Conservation (phyloP, 2,888 invertebrate species). For the Chaitophorus viminalis region DNA sequence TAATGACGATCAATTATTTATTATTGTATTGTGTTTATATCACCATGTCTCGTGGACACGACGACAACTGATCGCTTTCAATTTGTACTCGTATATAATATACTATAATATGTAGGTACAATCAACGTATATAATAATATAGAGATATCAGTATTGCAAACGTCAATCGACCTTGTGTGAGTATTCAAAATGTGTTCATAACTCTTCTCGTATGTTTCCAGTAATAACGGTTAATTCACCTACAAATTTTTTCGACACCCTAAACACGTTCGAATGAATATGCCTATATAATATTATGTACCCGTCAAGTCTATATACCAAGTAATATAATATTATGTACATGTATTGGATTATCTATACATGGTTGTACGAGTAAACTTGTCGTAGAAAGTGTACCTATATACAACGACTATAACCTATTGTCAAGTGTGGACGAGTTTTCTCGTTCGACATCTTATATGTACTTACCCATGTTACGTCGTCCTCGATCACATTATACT, state of each 20-base stretch:
- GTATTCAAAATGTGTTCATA: not conserved
- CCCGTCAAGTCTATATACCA: not conserved
- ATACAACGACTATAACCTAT: too few species aligned
- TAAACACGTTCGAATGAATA: not conserved
- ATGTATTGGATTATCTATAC: not conserved
- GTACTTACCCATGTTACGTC: not conserved
- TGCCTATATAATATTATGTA: not conserved
- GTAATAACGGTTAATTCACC: not conserved
- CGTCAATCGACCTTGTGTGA: not conserved
- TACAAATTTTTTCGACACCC: not conserved
- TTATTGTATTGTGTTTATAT: too few species aligned
- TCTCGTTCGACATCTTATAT: not conserved
- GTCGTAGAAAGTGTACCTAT: conserved; percentile 27
- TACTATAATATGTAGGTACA: too few species aligned
- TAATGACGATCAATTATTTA: too few species aligned
- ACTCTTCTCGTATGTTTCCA: not conserved
- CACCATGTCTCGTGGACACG: too few species aligned
- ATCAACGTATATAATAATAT: too few species aligned
- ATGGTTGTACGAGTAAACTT: not conserved
- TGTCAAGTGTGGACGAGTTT: conserved; percentile 23
- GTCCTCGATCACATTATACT: not conserved
- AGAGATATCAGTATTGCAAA: too few species aligned
- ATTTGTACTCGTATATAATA: too few species aligned
- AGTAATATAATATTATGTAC: not conserved
- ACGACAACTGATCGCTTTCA: too few species aligned